These are phyloP conservation scores for Sinonovacula constricta DNA, from an alignment of 1,140 invertebrate genomes.

Conservation along the genomic window DNA sequence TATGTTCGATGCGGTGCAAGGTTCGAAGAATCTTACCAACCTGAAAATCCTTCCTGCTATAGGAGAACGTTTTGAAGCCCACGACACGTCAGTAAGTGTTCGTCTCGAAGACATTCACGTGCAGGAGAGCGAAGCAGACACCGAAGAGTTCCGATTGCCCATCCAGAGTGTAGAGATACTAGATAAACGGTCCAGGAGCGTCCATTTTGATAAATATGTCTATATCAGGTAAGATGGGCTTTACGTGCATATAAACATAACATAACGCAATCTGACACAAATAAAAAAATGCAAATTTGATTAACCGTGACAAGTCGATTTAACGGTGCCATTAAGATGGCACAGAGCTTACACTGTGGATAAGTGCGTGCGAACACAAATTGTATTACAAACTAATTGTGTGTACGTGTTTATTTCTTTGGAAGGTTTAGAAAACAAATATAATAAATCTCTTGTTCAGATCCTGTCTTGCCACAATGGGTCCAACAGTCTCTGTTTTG, in stretches of 20 bases:
- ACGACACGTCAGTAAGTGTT: slow-evolving; percentile 13
- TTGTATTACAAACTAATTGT: too few relatives aligned
- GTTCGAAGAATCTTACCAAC: slow-evolving; percentile 36
- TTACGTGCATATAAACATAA: neutral
- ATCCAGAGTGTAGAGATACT: slow-evolving; percentile 42
- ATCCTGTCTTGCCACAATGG: too few relatives aligned
- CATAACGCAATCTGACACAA: neutral
- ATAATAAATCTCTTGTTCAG: too few relatives aligned
- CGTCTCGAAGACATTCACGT: slow-evolving; percentile 34
- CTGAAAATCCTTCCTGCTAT: slow-evolving; percentile 30
- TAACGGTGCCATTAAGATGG: too few relatives aligned
- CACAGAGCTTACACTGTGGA: too few relatives aligned
- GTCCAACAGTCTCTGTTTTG: too few relatives aligned
- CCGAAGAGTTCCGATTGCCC: slow-evolving; percentile 10
- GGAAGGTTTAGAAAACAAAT: too few relatives aligned
- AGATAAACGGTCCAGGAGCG: slow-evolving; percentile 41
- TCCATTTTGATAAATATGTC: slow-evolving; percentile 50
- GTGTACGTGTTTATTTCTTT: too few relatives aligned
- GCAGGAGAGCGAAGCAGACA: slow-evolving; percentile 34
- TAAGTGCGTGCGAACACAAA: too few relatives aligned
- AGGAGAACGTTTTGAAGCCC: slow-evolving; percentile 26
- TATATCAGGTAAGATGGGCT: slow-evolving; percentile 35
- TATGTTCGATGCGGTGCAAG: slow-evolving; percentile 38
- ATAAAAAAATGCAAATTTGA: too few relatives aligned
- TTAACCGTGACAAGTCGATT: too few relatives aligned